Conservation (phyloP, 2,888 invertebrate genomes). For the Kuschelorhynchus macadamiae region DNA sequence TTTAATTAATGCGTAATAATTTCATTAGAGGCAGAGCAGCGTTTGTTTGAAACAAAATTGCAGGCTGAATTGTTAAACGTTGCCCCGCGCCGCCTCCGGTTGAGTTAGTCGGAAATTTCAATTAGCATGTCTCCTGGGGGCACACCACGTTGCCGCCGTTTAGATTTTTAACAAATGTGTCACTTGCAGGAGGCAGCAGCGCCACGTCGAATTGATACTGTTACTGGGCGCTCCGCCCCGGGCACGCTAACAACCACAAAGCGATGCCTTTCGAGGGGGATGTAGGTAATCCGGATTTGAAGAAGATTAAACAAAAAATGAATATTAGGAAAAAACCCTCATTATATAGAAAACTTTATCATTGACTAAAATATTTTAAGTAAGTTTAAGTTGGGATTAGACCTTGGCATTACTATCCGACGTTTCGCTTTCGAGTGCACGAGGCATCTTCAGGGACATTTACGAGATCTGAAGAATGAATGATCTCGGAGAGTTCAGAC, state of each 20-base stretch:
- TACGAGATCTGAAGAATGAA: no score
- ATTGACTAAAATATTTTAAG: no score
- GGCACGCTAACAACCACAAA: slow-evolving; percentile 20
- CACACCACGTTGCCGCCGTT: slow-evolving; percentile 25
- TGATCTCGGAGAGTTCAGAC: no score
- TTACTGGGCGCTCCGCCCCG: slow-evolving; percentile 19
- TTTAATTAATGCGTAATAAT: slow-evolving; percentile 67
- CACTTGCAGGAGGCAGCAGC: slow-evolving; percentile 36
- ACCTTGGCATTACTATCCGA: no score
- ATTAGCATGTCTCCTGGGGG: slow-evolving; percentile 60
- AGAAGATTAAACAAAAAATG: no score
- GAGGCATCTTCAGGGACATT: no score
- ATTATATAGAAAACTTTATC: no score
- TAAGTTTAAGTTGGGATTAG: no score
- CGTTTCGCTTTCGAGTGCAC: no score
- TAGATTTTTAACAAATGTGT: slow-evolving; percentile 46
- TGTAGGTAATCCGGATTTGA: no score
- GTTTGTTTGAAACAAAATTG: slow-evolving; percentile 59
- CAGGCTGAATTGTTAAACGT: slow-evolving; percentile 53
- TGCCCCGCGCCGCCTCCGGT: slow-evolving; percentile 8
- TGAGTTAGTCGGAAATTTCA: slow-evolving; percentile 57
- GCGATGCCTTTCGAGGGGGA: slow-evolving; percentile 1
- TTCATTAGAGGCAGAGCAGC: slow-evolving; percentile 63
- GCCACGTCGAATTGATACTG: slow-evolving; percentile 38
- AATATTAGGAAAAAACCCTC: no score